A percentile compares a stretch with the other conserved stretches of the same genome.
These are phyloP conservation scores for Teleogryllus oceanicus DNA, from an alignment of 2,888 invertebrate species.

Conservation along the genomic window DNA sequence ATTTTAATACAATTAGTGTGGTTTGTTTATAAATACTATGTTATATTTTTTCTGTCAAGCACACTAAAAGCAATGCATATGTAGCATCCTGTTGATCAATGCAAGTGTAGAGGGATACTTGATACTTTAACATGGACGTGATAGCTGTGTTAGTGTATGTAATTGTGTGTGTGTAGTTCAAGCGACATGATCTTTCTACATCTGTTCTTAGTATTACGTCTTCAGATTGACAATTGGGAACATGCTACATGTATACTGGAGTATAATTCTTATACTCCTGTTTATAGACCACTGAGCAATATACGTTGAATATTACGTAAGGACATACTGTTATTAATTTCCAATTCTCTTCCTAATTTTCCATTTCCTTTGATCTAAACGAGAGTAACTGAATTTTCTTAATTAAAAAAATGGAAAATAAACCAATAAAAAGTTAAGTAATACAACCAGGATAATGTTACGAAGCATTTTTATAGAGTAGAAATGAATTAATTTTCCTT, in stretches of 20 bases:
- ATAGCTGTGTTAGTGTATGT: constrained; percentile 18
- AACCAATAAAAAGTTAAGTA: too few species aligned
- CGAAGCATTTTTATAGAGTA: too few species aligned
- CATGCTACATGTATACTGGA: constrained; percentile 10
- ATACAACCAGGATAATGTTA: too few species aligned
- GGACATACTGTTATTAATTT: not conserved
- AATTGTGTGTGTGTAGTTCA: constrained; percentile 18
- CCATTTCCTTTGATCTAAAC: not conserved
- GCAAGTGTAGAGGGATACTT: constrained; percentile 10
- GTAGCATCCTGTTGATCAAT: constrained; percentile 18
- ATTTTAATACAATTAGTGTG: constrained; percentile 1
- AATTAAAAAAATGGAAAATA: too few species aligned
- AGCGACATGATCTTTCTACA: constrained; percentile 18
- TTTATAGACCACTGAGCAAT: constrained; percentile 18
- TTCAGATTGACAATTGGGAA: constrained; percentile 7
- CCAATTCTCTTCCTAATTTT: not conserved
- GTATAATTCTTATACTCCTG: constrained; percentile 5
- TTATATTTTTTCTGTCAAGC: constrained; percentile 18
- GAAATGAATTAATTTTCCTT: too few species aligned
- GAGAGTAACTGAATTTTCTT: not conserved
- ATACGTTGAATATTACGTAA: constrained; percentile 18
- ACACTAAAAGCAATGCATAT: constrained; percentile 1
- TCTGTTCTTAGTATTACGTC: constrained; percentile 2
- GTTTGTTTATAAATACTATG: not conserved
- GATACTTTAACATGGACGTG: not conserved